Evolutionary conservation across 2,797 vertebrate species (phyloP).

Genomic region (Bradypus variegatus): DNA sequence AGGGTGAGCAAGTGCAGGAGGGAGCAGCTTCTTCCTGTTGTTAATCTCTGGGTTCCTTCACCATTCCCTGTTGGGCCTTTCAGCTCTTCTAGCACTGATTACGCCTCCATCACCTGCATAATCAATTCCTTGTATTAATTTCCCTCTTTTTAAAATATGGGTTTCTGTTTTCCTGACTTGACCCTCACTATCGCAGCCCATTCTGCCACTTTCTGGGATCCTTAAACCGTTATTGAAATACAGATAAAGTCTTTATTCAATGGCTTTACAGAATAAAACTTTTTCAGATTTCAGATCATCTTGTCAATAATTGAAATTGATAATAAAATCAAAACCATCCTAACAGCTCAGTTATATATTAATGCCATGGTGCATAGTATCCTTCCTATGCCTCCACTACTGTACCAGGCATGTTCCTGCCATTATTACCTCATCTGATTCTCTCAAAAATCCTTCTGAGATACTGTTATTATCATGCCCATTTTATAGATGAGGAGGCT

Average conservation of each 20-base stretch:
- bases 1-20: no score
- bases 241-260: background rate
- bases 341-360: background rate
- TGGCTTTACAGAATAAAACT: background rate
- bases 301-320: background rate
- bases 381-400: background rate
- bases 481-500: conserved; percentile 5
- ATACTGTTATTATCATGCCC: background rate
- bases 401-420: background rate
- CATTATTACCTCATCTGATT: background rate
- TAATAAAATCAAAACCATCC: background rate
- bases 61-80: background rate
- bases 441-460: background rate
- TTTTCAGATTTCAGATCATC: background rate
- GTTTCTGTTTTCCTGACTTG: conserved; percentile 16
- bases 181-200: background rate
- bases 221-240: background rate
- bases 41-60: background rate
- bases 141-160: background rate
- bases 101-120: background rate
- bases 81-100: background rate
- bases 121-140: background rate
- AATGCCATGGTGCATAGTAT: fast-evolving
- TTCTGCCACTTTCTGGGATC: background rate
- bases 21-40: background rate